phyloP scores from a whole-genome alignment of 2,888 invertebrate genomes.

The Bombylius discolor region DNA sequence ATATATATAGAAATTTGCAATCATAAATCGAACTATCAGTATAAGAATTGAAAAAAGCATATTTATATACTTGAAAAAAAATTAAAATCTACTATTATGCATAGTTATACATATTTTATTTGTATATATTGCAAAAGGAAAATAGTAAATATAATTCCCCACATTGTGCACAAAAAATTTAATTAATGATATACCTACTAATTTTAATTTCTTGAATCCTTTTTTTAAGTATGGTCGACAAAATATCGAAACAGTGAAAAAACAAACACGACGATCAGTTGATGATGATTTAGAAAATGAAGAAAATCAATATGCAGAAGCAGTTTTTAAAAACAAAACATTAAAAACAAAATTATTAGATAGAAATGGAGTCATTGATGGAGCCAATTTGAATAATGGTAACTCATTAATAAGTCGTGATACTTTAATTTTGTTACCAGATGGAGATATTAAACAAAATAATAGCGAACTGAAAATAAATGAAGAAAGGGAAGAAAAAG shows the following conservation, averaged over 20 bases:
- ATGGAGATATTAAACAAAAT: conserved; percentile 23
- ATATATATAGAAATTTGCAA: not conserved
- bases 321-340: conserved; percentile 16
- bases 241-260: conserved; percentile 59
- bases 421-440: conserved; percentile 60
- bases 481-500: conserved; percentile 6
- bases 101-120: too few relatives aligned
- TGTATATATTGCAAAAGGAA: too few relatives aligned
- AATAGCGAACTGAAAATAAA: conserved; percentile 6
- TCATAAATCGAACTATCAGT: too few relatives aligned
- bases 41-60: too few relatives aligned
- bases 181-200: not conserved
- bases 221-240: conserved; percentile 63
- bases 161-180: too few relatives aligned
- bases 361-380: conserved; percentile 9
- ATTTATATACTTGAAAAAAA: too few relatives aligned
- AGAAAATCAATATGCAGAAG: conserved; percentile 20
- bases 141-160: too few relatives aligned
- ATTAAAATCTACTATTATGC: too few relatives aligned
- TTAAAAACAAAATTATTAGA: conserved; percentile 6
- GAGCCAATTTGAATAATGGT: conserved; percentile 27
- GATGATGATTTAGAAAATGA: conserved; percentile 37
- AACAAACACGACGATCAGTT: conserved; percentile 40
- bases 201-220: conserved; percentile 1
- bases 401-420: conserved; percentile 60